Evolutionary conservation across 1,140 invertebrate genomes (phyloP).

Genomic region (Drosophila paulistorum): DNA sequence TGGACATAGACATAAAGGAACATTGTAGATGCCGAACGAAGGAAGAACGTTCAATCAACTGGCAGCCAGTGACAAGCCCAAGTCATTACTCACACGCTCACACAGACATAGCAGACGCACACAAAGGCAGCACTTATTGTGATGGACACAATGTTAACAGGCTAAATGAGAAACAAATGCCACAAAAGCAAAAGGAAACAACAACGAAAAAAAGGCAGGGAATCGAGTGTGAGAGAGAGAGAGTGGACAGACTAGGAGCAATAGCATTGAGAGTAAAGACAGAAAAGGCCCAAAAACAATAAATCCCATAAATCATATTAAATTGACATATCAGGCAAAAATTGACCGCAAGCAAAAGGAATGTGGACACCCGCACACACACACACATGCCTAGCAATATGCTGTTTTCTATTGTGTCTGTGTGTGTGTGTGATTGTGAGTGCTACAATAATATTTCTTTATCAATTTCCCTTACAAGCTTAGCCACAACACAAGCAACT

Average conservation of each 20-base stretch:
- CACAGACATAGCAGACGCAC: conserved; percentile 7
- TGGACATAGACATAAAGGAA: not conserved
- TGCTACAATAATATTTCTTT: conserved; percentile 75
- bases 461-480: conserved; percentile 73
- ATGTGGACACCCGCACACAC: conserved; percentile 11
- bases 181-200: conserved; percentile 60
- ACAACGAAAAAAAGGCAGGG: conserved; percentile 26
- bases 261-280: not conserved
- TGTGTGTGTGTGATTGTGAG: conserved; percentile 28
- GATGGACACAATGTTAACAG: conserved; percentile 80
- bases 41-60: conserved; percentile 66
- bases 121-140: conserved; percentile 69
- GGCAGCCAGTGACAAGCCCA: conserved; percentile 60
- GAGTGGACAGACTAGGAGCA: not conserved
- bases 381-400: conserved; percentile 11
- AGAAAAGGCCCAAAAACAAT: conserved; percentile 64
- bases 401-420: conserved; percentile 11
- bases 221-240: not conserved
- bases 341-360: conserved; percentile 67
- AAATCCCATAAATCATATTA: conserved; percentile 82
- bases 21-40: not conserved
- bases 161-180: conserved; percentile 80
- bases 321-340: conserved; percentile 79
- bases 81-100: conserved; percentile 71
- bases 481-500: conserved; percentile 27